A percentile compares a stretch with the other conserved stretches of the same genome.
Evolutionary conservation across 2,888 invertebrate genomes (phyloP).

Genomic region (Calameuta idolon): DNA sequence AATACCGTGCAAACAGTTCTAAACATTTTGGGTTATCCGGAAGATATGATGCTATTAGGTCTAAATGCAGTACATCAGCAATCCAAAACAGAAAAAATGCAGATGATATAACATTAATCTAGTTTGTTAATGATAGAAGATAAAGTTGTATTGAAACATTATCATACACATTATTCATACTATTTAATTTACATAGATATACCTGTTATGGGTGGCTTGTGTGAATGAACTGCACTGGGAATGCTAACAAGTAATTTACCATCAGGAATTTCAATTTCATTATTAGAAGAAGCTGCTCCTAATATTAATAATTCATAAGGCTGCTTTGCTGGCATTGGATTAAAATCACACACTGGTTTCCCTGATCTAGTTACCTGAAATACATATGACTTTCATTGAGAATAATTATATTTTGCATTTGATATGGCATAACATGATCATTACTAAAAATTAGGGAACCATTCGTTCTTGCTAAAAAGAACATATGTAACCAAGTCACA

Average conservation of each 20-base stretch:
- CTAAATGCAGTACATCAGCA: conserved; percentile 59
- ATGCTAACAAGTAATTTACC: conserved; percentile 81
- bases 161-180: conserved; percentile 9
- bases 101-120: neutral
- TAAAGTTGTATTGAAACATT: conserved; percentile 30
- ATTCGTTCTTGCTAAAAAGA: neutral
- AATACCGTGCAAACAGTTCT: conserved; percentile 93
- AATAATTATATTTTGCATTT: conserved; percentile 8
- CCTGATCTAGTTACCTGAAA: conserved; percentile 76
- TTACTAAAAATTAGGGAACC: neutral
- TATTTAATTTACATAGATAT: conserved; percentile 42
- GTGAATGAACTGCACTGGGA: conserved; percentile 94
- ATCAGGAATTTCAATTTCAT: conserved; percentile 62
- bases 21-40: conserved; percentile 74
- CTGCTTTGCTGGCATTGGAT: conserved; percentile 79
- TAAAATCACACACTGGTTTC: conserved; percentile 77
- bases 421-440: neutral
- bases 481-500: neutral
- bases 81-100: neutral
- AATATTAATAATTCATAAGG: conserved; percentile 88
- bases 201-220: conserved; percentile 90
- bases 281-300: conserved; percentile 66
- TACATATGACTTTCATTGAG: neutral
- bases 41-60: conserved; percentile 74
- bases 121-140: neutral